phyloP scores from a whole-genome alignment of 2,888 invertebrate species.

The Neuroscelio doddi region DNA sequence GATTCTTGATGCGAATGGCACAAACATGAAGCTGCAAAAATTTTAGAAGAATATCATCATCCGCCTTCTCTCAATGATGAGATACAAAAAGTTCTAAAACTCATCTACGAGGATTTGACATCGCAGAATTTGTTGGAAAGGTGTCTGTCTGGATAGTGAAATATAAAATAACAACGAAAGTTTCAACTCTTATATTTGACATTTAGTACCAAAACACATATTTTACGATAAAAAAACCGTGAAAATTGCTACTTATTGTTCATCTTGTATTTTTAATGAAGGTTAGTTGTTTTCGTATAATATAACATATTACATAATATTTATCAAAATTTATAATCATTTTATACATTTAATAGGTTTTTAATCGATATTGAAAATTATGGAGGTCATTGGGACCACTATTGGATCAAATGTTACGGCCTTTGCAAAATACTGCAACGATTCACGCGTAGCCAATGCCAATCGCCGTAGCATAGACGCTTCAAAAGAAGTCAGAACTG shows the following conservation, averaged over 20 bases:
- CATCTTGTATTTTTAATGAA: not conserved
- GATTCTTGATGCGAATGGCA: not conserved
- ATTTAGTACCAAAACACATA: not conserved
- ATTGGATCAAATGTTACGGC: not conserved
- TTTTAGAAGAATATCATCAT: not conserved
- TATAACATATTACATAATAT: too few relatives aligned
- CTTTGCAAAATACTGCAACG: not conserved
- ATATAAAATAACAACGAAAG: too few relatives aligned
- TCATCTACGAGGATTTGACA: not conserved
- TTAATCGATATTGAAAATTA: too few relatives aligned
- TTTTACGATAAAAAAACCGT: not conserved
- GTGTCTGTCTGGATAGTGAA: not conserved
- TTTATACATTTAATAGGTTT: not conserved
- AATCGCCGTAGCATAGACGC: not conserved
- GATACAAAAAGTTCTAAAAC: not conserved
- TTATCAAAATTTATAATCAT: not conserved
- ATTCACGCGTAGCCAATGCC: not conserved
- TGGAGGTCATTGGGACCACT: too few relatives aligned
- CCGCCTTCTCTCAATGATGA: not conserved
- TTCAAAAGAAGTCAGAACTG: too few relatives aligned
- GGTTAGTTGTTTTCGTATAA: too few relatives aligned
- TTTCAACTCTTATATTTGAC: not conserved
- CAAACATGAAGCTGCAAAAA: constrained; percentile 2
- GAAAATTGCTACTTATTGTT: not conserved
- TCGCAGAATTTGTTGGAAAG: too few relatives aligned